phyloP scores from a whole-genome alignment of 2,888 invertebrate species.

The Tetranychus truncatus region DNA sequence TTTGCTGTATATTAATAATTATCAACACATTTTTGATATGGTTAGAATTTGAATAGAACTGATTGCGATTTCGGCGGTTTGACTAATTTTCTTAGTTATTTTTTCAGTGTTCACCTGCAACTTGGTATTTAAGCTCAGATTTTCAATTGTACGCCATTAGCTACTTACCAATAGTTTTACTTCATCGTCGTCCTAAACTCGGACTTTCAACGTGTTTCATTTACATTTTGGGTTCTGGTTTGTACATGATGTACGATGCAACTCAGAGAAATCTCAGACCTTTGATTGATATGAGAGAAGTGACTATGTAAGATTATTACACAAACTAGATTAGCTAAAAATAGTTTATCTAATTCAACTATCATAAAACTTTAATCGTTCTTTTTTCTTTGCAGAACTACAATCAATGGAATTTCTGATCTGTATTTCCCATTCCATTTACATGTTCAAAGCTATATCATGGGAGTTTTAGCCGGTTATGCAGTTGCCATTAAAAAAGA shows the following conservation, averaged over 20 bases:
- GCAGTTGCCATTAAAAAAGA: background rate
- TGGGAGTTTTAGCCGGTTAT: background rate
- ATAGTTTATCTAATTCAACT: background rate
- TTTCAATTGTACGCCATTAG: conserved; percentile 3
- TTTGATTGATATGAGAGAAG: background rate
- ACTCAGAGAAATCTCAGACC: background rate
- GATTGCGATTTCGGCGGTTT: background rate
- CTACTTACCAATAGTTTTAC: background rate
- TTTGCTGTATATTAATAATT: background rate
- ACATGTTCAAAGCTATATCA: background rate
- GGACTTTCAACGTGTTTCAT: background rate
- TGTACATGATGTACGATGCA: background rate
- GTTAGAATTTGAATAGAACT: background rate
- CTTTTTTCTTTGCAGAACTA: background rate
- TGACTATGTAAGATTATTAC: background rate
- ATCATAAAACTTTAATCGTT: background rate
- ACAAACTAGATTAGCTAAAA: no score
- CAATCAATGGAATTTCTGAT: background rate
- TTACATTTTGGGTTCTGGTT: background rate
- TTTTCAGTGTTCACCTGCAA: background rate
- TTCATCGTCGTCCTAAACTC: background rate
- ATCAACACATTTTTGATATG: background rate
- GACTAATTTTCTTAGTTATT: background rate
- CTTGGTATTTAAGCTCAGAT: conserved; percentile 8
- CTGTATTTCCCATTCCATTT: background rate